Evolutionary conservation across 2,113 vertebrate genomes (phyloP).

Genomic region (Bubo scandiacus): DNA sequence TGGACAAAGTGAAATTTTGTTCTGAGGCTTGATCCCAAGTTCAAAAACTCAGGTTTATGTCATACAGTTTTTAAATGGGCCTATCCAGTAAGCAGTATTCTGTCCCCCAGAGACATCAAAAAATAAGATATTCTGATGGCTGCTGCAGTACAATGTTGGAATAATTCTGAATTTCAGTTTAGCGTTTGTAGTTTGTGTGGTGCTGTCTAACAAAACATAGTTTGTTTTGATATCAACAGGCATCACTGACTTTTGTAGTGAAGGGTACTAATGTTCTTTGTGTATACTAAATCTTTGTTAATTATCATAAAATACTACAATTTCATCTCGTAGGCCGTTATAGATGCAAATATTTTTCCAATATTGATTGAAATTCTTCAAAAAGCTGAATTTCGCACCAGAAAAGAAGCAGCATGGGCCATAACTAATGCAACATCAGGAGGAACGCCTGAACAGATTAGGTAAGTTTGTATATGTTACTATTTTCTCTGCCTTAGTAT

Average conservation of each 20-base stretch:
- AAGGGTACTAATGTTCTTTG: background rate
- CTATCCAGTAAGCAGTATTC: background rate
- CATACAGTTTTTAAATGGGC: background rate
- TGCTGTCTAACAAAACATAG: background rate
- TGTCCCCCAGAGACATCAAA: background rate
- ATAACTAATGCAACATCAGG: conserved; percentile 90
- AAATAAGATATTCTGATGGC: background rate
- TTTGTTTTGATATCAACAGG: background rate
- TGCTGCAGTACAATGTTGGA: background rate
- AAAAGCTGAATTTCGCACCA: conserved; percentile 92
- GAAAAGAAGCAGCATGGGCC: conserved; percentile 90
- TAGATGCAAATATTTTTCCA: conserved; percentile 92
- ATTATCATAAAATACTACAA: background rate
- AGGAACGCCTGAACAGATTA: conserved; percentile 86
- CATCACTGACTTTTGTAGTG: background rate
- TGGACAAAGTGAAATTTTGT: background rate
- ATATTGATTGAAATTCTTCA: conserved; percentile 91
- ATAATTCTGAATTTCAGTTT: background rate
- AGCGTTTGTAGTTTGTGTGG: background rate
- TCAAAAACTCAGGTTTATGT: background rate
- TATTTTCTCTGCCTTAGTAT: background rate
- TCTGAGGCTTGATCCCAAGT: background rate
- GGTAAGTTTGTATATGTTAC: conserved; percentile 52
- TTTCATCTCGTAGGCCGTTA: conserved; percentile 80
- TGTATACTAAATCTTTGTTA: background rate